These are phyloP conservation scores for Neoaliturus tenellus DNA, from an alignment of 2,888 invertebrate genomes.

Conservation along the genomic window DNA sequence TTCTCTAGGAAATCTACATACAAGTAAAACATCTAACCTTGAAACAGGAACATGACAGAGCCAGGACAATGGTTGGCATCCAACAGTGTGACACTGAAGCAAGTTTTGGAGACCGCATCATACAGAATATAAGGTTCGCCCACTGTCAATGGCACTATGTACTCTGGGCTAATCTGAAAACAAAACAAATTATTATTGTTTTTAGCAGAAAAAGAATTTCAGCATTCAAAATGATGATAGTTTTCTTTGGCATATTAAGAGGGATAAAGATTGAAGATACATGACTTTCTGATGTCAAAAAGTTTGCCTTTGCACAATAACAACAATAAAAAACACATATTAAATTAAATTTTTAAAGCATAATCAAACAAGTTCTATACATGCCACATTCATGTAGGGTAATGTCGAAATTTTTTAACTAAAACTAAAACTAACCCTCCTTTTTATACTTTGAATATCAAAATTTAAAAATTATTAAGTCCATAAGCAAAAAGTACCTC, in stretches of 20 bases:
- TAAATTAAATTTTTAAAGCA: no score
- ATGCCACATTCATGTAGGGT: no score
- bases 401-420: no score
- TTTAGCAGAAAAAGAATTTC: background rate
- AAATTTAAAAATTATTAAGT: no score
- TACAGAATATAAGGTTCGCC: conserved; percentile 26
- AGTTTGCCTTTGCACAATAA: no score
- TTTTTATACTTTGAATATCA: no score
- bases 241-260: background rate
- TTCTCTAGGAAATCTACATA: no score
- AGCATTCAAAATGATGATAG: background rate
- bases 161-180: conserved; percentile 43
- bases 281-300: background rate
- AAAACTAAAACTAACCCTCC: no score
- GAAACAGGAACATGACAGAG: conserved; percentile 59
- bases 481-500: no score
- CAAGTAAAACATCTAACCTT: conserved; percentile 37
- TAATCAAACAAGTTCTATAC: no score
- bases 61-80: conserved; percentile 59
- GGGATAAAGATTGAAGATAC: background rate
- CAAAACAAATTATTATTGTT: background rate
- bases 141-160: background rate
- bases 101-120: background rate
- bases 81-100: conserved; percentile 53
- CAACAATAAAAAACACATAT: no score